Evolutionary conservation across 2,888 invertebrate genomes (phyloP), one percentile per base, ranked within the genome.

Genomic region (Tyria jacobaeae): DNA sequence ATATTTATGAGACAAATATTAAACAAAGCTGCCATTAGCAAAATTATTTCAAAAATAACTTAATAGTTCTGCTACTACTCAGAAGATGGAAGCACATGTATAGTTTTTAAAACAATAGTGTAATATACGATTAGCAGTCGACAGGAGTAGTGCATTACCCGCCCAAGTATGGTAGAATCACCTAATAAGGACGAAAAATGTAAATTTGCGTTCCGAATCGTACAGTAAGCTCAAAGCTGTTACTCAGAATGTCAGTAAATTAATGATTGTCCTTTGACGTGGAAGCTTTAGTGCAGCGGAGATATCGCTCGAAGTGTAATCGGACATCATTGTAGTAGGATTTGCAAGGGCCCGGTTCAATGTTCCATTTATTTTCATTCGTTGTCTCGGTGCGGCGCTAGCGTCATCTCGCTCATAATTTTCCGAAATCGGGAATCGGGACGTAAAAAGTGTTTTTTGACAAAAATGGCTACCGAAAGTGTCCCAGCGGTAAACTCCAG

Each of bases 391-490:
- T 79, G 85, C 83, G 82, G 89, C 85, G 86, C 88, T 89, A 89
- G 91, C 87, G 89, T 90, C 85, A 86, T 88, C 89, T 89, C 86
- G 77, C 85, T 88, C 83, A 76, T 80, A 81, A 85, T 85, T 88
- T 87, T 86, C 84, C 82, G 82, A 90, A 90, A 87, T 90, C 83
- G 86, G 86, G 86, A 88, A 84, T 86, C 85, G 85, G 89, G 87
- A 89, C 85, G 87, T 83, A 85, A 84, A 86, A 87, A 87, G 84
- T 84, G 83, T 86, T 85, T 89, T 91, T 91, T 89, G 86, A 84
- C 89, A 90, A 93, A 94, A 91, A 94, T 94, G 93, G 94, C 92
- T 86, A 90, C 92, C 88, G 78, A 81, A 76, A 84, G 85, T 82
- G 79, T 85, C 77, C 84, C 82, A 83, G 88, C 85, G 84, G 87